Evolutionary conservation across 2,888 invertebrate species (phyloP).

Genomic region (Axea sp.): DNA sequence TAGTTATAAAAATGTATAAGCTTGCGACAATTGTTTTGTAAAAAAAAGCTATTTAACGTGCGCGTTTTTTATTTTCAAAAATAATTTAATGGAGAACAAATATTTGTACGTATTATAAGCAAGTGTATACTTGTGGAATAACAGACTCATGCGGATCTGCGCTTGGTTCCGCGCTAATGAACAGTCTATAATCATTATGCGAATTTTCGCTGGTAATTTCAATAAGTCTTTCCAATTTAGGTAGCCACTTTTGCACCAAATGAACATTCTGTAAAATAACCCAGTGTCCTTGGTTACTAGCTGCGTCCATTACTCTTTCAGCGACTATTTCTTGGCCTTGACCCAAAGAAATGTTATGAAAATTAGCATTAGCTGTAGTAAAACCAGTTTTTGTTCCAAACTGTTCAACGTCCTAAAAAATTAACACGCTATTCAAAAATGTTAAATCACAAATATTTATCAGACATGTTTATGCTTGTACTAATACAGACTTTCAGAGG

Average conservation of each 20-base stretch:
- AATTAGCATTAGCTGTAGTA: conserved; percentile 88
- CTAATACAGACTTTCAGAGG: conserved; percentile 86
- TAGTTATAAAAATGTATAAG: too few relatives aligned
- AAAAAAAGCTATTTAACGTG: too few relatives aligned
- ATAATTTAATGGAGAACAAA: too few relatives aligned
- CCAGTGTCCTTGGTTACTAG: conserved; percentile 90
- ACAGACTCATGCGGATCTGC: conserved; percentile 83
- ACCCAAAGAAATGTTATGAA: conserved; percentile 95
- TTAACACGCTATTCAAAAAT: too few relatives aligned
- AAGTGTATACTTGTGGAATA: conserved; percentile 83
- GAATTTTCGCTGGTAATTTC: conserved; percentile 88
- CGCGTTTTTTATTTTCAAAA: too few relatives aligned
- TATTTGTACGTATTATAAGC: too few relatives aligned
- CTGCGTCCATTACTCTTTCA: conserved; percentile 90
- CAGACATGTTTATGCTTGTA: too few relatives aligned
- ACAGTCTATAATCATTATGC: conserved; percentile 82
- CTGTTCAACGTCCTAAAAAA: conserved; percentile 79
- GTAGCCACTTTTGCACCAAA: conserved; percentile 93
- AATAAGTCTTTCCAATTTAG: conserved; percentile 93
- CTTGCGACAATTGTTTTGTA: too few relatives aligned
- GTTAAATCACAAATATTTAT: too few relatives aligned
- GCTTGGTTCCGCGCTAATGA: conserved; percentile 93
- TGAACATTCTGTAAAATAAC: conserved; percentile 96
- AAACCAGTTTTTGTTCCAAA: conserved; percentile 90
- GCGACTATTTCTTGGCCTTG: conserved; percentile 97